These are phyloP conservation scores for Amblyopsis hoosieri DNA, from an alignment of 2,797 vertebrate species.

Conservation along the genomic window DNA sequence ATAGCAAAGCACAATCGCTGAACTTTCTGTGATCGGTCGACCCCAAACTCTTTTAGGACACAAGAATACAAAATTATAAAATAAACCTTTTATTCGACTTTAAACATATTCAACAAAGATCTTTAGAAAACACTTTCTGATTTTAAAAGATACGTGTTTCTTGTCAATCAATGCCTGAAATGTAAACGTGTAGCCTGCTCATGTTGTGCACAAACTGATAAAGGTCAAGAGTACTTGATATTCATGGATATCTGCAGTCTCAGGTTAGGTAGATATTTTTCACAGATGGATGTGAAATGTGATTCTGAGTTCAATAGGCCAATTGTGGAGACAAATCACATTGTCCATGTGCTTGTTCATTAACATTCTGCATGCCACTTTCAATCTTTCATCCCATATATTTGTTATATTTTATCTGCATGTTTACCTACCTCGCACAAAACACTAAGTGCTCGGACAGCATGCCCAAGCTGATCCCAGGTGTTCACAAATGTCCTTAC, in stretches of 20 bases:
- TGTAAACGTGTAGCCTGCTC: too few relatives aligned
- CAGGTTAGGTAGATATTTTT: constrained; percentile 25
- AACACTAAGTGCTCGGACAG: not conserved
- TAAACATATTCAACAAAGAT: too few relatives aligned
- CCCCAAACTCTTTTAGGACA: constrained; percentile 5
- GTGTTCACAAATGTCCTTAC: too few relatives aligned
- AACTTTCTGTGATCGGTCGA: not conserved
- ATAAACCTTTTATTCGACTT: too few relatives aligned
- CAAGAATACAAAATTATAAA: constrained; percentile 16
- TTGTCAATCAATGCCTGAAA: too few relatives aligned
- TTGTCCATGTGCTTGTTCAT: constrained; percentile 7
- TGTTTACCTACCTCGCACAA: not conserved
- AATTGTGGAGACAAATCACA: constrained; percentile 8
- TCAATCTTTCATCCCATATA: constrained; percentile 8
- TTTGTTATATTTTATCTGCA: not conserved
- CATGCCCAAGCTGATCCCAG: too few relatives aligned
- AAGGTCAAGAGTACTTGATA: constrained; percentile 1
- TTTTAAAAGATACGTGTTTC: too few relatives aligned
- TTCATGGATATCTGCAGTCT: constrained; percentile 2
- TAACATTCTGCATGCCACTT: constrained; percentile 1
- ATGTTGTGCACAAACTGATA: not conserved
- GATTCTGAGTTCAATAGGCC: not conserved
- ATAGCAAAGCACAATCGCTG: not conserved
- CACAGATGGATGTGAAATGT: constrained; percentile 16
- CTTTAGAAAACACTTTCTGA: too few relatives aligned